Percentiles rank a stretch among this genome's conserved stretches.
Evolutionary conservation across 37 sponge, comb jelly and placozoan species (phyloP).

Genomic region (Amphimedon queenslandica): DNA sequence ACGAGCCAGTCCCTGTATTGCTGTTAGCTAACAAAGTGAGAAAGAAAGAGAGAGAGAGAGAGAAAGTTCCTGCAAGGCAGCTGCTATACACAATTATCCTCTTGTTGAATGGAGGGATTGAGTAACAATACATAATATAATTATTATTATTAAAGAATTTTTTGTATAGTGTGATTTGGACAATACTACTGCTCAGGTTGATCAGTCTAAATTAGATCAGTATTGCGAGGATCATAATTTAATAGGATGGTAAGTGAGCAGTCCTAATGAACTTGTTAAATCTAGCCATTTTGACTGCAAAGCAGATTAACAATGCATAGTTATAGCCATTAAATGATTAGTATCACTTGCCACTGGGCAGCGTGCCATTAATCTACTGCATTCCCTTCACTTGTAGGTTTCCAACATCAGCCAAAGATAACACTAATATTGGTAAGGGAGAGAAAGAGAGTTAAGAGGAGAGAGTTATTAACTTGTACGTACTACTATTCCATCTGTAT

Average conservation of each 20-base stretch:
- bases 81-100: background rate
- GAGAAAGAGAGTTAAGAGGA: background rate
- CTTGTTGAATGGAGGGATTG: background rate
- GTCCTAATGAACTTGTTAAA: no score
- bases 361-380: no score
- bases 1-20: slow-evolving; percentile 77
- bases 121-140: background rate
- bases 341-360: no score
- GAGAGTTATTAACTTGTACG: no score
- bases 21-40: slow-evolving; percentile 83
- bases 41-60: background rate
- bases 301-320: background rate
- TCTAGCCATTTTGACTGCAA: background rate
- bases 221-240: slow-evolving; percentile 40
- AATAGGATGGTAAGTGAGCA: slow-evolving; percentile 33
- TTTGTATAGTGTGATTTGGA: slow-evolving; percentile 57
- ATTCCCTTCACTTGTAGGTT: slow-evolving; percentile 50
- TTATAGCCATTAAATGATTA: no score
- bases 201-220: slow-evolving; percentile 14
- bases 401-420: slow-evolving; percentile 67
- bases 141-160: no score
- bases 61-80: no score
- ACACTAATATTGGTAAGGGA: slow-evolving; percentile 58
- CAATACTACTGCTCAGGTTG: slow-evolving; percentile 31
- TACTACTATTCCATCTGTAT: no score